Base-by-base conservation (phyloP, 2,888 invertebrate genomes). In the Limulus polyphemus region DNA sequence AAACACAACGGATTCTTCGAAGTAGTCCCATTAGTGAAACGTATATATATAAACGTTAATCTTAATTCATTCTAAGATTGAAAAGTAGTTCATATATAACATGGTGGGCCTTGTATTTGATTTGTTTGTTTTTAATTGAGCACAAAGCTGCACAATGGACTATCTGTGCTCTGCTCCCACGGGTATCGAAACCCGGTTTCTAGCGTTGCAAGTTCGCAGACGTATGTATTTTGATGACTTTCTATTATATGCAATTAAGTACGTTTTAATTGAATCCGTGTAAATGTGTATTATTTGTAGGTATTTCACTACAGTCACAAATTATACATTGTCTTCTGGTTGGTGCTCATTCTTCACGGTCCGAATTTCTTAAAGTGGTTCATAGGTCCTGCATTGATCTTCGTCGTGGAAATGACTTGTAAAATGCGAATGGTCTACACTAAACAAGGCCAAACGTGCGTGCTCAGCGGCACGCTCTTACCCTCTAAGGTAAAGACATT, bases 351-450 rank as follows among this genome's bases (percentile, higher is more conserved):
- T 55, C 81, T 93, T 62, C 95, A 95, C 75, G 91, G 87, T 0
- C 91, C 92, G 0, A 89, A 89, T 75, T 95, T 92, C 77, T 94
- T 93, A 92, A 91, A 89, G 75, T 95, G 94, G 93, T 90, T 94
- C 75, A 79, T 90, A 49, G 76, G 84, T 2, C 94, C 94, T 0
- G 90, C 90, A 0, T 72, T 85, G 1, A 77, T 92, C 1, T 94
- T 89, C 74, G 68, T 86, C 0, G 76, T 88, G 0, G 95, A 95
- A 76, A 81, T 90, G 62, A 78, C 88, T 32, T 77, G 86, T 64
- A 78, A 85, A 59, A 71, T 72, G 57, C 81, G 67, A 72, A 80
- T 80, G 79, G 56, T 67, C 10, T 61, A 65, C 49, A 48, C 62
- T 65, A 69, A 16, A 63, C 69, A 11, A 58, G 71, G 59, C 54